Evolutionary conservation across 2,888 invertebrate species (phyloP).

Genomic region (Chrysopilus asiliformis): DNA sequence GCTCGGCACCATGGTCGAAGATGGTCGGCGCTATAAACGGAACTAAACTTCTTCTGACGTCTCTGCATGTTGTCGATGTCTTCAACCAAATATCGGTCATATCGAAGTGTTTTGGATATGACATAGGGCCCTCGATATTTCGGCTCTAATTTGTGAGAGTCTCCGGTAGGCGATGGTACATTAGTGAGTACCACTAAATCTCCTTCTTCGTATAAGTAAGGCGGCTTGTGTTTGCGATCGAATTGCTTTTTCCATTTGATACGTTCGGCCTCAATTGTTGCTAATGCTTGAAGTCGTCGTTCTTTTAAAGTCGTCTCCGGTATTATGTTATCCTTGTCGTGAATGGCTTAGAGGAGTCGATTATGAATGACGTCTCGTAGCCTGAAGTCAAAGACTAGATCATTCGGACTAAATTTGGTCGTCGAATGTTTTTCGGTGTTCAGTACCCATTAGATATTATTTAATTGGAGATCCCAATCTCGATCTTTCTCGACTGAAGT

Average conservation of each 20-base stretch:
- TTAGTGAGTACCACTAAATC: constrained; percentile 13
- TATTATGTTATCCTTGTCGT: no score
- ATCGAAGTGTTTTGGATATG: constrained; percentile 12
- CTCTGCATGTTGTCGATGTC: constrained; percentile 15
- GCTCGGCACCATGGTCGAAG: constrained; percentile 15
- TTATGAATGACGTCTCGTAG: no score
- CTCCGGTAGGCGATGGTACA: constrained; percentile 11
- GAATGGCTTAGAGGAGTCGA: no score
- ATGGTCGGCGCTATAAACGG: constrained; percentile 14
- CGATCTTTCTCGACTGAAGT: not conserved
- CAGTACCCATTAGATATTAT: not conserved
- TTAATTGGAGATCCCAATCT: not conserved
- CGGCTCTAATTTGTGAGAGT: constrained; percentile 16
- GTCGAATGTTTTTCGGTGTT: constrained; percentile 1
- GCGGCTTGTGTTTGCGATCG: constrained; percentile 10
- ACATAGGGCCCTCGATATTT: constrained; percentile 17
- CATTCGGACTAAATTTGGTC: constrained; percentile 2
- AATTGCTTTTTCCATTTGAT: constrained; percentile 15
- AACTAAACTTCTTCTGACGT: constrained; percentile 15
- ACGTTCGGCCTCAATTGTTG: constrained; percentile 10
- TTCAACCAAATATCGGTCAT: constrained; percentile 17
- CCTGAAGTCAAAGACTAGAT: constrained; percentile 1
- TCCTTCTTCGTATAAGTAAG: not conserved
- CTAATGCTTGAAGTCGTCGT: not conserved
- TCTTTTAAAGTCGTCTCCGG: not conserved